Percentiles rank a stretch among this genome's conserved stretches.
phyloP scores from a whole-genome alignment of 2,888 invertebrate species.

The Eupithecia exiguata region DNA sequence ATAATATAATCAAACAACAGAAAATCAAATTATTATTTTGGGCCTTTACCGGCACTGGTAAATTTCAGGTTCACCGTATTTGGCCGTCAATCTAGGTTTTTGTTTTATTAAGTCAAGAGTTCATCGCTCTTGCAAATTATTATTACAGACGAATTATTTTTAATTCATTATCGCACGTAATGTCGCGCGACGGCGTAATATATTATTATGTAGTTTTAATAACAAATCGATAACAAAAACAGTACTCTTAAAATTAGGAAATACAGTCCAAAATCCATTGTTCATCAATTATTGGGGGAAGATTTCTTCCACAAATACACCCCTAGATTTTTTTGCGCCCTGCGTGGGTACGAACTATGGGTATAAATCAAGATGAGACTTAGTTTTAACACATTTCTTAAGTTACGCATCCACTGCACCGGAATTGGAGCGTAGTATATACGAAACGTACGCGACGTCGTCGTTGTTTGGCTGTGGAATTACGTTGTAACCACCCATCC shows the following conservation, averaged over 20 bases:
- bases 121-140: slow-evolving; percentile 7
- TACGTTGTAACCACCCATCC: too few species aligned
- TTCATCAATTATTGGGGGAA: not conserved
- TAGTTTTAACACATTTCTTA: not conserved
- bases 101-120: not conserved
- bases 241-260: slow-evolving; percentile 16
- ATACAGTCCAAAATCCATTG: not conserved
- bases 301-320: not conserved
- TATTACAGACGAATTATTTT: not conserved
- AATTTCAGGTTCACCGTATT: not conserved
- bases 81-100: not conserved
- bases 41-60: not conserved
- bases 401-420: too few species aligned
- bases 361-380: not conserved
- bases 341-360: not conserved
- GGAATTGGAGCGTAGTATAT: too few species aligned
- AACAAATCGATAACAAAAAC: slow-evolving; percentile 1
- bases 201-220: not conserved
- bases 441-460: too few species aligned
- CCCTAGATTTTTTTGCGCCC: not conserved
- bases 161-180: not conserved
- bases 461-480: too few species aligned
- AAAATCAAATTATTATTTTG: not conserved
- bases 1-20: not conserved
- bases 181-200: not conserved